phyloP scores from a whole-genome alignment of 2,797 vertebrate genomes.

The Neostethus bicornis region DNA sequence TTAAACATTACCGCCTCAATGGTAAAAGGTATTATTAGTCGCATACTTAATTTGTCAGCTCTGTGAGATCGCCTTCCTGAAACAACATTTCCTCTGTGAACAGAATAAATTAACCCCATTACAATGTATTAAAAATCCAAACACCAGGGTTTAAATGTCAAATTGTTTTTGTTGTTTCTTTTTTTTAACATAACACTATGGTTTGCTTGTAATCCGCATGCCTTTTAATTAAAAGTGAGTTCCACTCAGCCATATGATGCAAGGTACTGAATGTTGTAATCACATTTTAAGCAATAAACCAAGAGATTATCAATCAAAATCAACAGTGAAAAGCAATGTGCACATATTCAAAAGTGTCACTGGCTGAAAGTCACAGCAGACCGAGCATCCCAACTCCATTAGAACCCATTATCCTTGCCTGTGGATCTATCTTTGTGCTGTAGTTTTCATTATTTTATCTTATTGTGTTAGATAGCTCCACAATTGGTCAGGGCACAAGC shows the following conservation, averaged over 20 bases:
- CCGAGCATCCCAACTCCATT: constrained; percentile 23
- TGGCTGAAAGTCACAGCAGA: constrained; percentile 17
- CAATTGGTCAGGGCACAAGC: constrained; percentile 34
- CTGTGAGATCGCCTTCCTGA: constrained; percentile 21
- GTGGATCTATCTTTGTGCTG: constrained; percentile 23
- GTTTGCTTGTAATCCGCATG: constrained; percentile 6
- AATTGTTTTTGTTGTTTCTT: constrained; percentile 2
- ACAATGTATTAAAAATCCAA: not conserved
- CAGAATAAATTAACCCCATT: constrained; percentile 5
- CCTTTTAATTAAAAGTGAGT: constrained; percentile 31
- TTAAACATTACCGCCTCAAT: not conserved
- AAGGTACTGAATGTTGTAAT: constrained; percentile 32
- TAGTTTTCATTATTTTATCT: constrained; percentile 43
- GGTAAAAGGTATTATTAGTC: constrained; percentile 13
- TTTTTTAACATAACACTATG: not conserved
- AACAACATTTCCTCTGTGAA: constrained; percentile 11
- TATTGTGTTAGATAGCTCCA: constrained; percentile 31
- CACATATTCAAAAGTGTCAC: constrained; percentile 22
- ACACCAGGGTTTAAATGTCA: not conserved
- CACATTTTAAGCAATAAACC: constrained; percentile 28
- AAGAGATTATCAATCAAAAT: constrained; percentile 58
- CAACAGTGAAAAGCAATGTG: constrained; percentile 29
- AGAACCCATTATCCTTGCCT: constrained; percentile 12
- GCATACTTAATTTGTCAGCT: constrained; percentile 12
- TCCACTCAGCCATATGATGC: constrained; percentile 5